A percentile compares a stretch with the other conserved stretches of the same genome.
Evolutionary conservation across 1,140 invertebrate genomes (phyloP).

Genomic region (Drosophila littoralis): DNA sequence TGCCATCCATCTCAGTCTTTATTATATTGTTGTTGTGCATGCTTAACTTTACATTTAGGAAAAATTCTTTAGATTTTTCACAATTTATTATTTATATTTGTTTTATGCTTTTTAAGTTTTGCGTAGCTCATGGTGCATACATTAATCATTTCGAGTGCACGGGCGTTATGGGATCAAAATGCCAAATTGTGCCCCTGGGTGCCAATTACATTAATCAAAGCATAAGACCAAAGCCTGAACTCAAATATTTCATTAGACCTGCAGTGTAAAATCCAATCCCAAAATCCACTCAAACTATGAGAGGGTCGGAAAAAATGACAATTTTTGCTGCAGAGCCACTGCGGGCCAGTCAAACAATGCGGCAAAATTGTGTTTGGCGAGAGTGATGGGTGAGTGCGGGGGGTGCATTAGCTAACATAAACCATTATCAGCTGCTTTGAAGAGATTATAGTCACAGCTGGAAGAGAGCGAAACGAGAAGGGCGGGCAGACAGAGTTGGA

Average conservation of each 20-base stretch:
- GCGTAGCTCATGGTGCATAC: slow-evolving; percentile 22
- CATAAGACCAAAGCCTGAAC: slow-evolving; percentile 47
- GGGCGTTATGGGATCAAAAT: slow-evolving; percentile 36
- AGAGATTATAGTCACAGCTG: slow-evolving; percentile 51
- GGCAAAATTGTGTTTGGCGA: not conserved
- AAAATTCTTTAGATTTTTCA: slow-evolving; percentile 25
- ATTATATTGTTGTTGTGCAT: slow-evolving; percentile 30
- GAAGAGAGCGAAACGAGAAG: not conserved
- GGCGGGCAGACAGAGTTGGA: slow-evolving; percentile 26
- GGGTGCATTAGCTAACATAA: slow-evolving; percentile 22
- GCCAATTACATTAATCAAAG: slow-evolving; percentile 78
- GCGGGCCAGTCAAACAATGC: slow-evolving; percentile 22
- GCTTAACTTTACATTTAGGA: slow-evolving; percentile 44
- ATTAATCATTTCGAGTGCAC: slow-evolving; percentile 72
- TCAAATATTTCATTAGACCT: slow-evolving; percentile 69
- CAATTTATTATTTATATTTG: slow-evolving; percentile 24
- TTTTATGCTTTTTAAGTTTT: slow-evolving; percentile 37
- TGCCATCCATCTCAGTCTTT: slow-evolving; percentile 41
- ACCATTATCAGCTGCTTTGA: slow-evolving; percentile 77
- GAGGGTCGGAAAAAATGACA: slow-evolving; percentile 61
- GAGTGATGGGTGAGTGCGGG: not conserved
- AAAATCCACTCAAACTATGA: slow-evolving; percentile 40
- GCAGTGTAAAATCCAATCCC: slow-evolving; percentile 12
- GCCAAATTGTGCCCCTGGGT: slow-evolving; percentile 56
- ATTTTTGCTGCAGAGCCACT: slow-evolving; percentile 39